Conservation (phyloP, 2,797 vertebrate genomes). For the Heliangelus exortis region DNA sequence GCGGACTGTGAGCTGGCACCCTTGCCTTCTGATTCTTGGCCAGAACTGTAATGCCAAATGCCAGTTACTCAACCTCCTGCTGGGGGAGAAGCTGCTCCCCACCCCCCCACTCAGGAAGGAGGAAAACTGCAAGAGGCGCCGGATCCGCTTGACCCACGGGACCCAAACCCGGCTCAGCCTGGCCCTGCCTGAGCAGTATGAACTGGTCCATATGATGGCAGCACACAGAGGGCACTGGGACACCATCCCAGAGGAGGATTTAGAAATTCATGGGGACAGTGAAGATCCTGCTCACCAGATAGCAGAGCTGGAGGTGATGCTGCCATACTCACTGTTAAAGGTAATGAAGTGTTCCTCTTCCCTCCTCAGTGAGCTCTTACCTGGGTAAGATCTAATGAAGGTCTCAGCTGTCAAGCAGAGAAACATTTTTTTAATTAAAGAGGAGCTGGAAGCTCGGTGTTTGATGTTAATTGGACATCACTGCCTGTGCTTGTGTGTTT, state of each 20-base stretch:
- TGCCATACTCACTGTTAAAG: constrained; percentile 91
- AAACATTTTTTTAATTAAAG: background rate
- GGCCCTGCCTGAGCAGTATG: constrained; percentile 93
- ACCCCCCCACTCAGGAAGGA: constrained; percentile 74
- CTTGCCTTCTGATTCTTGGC: constrained; percentile 91
- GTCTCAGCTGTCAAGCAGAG: background rate
- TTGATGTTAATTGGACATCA: background rate
- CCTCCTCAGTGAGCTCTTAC: background rate
- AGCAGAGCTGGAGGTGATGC: constrained; percentile 94
- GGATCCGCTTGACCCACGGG: constrained; percentile 91
- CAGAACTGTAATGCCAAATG: constrained; percentile 91
- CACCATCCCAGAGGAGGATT: constrained; percentile 91
- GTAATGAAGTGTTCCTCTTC: constrained; percentile 62
- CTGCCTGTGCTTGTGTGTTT: background rate
- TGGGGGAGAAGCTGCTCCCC: constrained; percentile 91
- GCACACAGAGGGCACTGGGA: constrained; percentile 93
- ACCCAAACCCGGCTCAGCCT: constrained; percentile 88
- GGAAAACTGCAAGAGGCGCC: constrained; percentile 88
- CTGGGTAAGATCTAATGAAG: background rate
- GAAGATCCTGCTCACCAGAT: constrained; percentile 89
- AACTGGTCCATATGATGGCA: constrained; percentile 91
- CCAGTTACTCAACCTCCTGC: constrained; percentile 89
- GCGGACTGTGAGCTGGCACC: constrained; percentile 81
- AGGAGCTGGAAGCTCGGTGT: background rate
- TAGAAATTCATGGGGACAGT: constrained; percentile 88